phyloP scores from a whole-genome alignment of 2,888 invertebrate genomes.

The Cephus nigrinus region DNA sequence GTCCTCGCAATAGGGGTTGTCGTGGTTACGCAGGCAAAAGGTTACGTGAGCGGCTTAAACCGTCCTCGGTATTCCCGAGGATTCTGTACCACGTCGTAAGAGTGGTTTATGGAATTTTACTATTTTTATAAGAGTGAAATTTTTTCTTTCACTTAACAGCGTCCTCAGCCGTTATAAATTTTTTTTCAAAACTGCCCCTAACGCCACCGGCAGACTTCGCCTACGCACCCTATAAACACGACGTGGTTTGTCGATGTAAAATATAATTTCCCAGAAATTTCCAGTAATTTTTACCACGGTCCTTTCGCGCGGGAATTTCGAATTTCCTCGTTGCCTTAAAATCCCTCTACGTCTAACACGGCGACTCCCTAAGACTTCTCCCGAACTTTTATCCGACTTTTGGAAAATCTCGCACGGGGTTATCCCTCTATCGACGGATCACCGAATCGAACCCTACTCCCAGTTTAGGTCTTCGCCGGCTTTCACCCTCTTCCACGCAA shows the following conservation, averaged over 20 bases:
- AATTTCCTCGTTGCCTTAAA: not conserved
- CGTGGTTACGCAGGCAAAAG: not conserved
- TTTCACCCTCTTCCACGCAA: not conserved
- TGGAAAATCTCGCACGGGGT: not conserved
- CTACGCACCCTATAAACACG: not conserved
- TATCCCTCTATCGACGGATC: not conserved
- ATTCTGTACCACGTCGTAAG: not conserved
- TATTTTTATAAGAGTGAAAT: not conserved
- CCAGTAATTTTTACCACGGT: not conserved
- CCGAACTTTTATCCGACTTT: not conserved
- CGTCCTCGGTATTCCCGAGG: not conserved
- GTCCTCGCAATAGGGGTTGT: not conserved
- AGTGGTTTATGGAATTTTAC: not conserved
- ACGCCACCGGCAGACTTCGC: conserved; percentile 1
- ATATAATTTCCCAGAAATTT: conserved; percentile 4
- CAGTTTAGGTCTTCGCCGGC: not conserved
- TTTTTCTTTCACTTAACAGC: conserved; percentile 17
- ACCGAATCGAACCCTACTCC: not conserved
- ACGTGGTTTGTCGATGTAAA: not conserved
- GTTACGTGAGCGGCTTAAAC: not conserved
- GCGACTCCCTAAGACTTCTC: not conserved
- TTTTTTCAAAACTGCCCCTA: conserved; percentile 10
- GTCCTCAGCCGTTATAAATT: conserved; percentile 30
- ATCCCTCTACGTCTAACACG: not conserved
- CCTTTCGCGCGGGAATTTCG: conserved; percentile 8